These are phyloP conservation scores for Laupala kohalensis DNA, from an alignment of 1,140 invertebrate species.

Conservation along the genomic window DNA sequence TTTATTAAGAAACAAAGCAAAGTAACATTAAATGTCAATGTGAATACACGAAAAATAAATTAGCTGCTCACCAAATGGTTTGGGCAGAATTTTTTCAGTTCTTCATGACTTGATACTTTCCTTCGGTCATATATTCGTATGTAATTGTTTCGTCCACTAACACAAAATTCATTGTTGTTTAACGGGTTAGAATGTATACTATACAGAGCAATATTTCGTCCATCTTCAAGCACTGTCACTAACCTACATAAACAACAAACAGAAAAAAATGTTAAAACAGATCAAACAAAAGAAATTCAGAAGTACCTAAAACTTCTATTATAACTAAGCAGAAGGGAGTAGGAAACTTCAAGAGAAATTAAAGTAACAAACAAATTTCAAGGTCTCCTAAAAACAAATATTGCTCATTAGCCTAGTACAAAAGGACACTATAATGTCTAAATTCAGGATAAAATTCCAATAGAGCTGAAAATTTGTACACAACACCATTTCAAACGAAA, in stretches of 20 bases:
- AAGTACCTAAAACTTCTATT: not conserved
- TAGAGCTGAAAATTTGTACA: no score
- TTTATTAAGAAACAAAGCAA: no score
- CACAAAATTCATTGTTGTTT: conserved; percentile 62
- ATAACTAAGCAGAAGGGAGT: not conserved
- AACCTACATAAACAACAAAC: conserved; percentile 36
- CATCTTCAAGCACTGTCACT: conserved; percentile 44
- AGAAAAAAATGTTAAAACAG: not conserved
- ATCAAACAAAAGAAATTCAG: not conserved
- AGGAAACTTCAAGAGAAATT: no score
- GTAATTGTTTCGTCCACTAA: conserved; percentile 53
- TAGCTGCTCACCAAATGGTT: conserved; percentile 35
- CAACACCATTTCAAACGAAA: no score
- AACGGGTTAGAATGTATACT: conserved; percentile 76
- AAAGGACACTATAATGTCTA: no score
- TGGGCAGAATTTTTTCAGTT: conserved; percentile 41
- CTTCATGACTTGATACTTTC: conserved; percentile 27
- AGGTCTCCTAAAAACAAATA: no score
- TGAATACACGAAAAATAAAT: no score
- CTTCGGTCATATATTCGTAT: conserved; percentile 56
- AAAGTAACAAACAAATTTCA: no score
- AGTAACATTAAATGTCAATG: no score
- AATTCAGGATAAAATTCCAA: no score
- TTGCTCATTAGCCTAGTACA: no score
- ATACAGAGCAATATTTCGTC: conserved; percentile 57